phyloP scores from a whole-genome alignment of 2,113 vertebrate genomes.

The Rhinoderma darwinii region DNA sequence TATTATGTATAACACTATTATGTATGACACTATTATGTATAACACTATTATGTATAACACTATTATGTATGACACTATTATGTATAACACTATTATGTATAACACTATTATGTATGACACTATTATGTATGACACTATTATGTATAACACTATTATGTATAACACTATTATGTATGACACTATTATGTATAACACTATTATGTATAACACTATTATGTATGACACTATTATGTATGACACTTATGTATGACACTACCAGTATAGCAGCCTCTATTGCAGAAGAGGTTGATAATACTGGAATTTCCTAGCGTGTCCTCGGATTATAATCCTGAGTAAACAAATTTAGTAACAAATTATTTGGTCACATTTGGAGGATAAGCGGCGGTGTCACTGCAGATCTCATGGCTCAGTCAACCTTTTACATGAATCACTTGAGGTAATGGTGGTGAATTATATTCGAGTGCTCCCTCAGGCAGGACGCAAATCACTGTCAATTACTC shows the following conservation, averaged over 20 bases:
- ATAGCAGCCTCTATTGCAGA: too few species aligned
- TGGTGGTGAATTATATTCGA: neutral
- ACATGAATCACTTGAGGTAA: conserved; percentile 1
- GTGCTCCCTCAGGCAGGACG: neutral
- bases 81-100: too few species aligned
- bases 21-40: too few species aligned
- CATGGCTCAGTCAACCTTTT: neutral
- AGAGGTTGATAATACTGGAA: neutral
- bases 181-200: neutral
- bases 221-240: neutral
- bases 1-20: too few species aligned
- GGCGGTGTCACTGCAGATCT: neutral
- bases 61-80: too few species aligned
- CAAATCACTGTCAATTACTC: conserved; percentile 36
- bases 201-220: neutral
- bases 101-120: too few species aligned
- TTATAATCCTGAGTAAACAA: neutral
- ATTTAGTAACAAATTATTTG: too few species aligned
- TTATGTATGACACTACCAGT: too few species aligned
- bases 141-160: too few species aligned
- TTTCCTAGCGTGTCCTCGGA: neutral
- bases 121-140: too few species aligned
- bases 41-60: too few species aligned
- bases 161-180: neutral
- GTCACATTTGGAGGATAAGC: neutral